Percentiles rank a stretch among this genome's conserved stretches.
These are phyloP conservation scores for Calephelis virginiensis DNA, from an alignment of 1,140 invertebrate species.

Conservation along the genomic window DNA sequence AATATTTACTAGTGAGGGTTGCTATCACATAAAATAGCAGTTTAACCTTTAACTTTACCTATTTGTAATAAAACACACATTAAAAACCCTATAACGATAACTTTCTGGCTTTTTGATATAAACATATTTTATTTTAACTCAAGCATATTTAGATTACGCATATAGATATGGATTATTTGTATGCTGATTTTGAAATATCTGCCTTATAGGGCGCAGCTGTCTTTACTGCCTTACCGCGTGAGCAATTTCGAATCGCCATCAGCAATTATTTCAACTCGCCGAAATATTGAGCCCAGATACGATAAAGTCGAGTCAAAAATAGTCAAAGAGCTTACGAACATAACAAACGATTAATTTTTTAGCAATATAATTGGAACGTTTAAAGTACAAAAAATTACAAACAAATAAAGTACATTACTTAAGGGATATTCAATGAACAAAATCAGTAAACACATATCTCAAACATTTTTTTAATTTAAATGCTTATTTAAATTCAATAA, in stretches of 20 bases:
- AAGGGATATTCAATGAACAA: too few relatives aligned
- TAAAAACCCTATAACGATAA: not conserved
- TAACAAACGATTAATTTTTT: not conserved
- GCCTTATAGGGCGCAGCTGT: slow-evolving; percentile 48
- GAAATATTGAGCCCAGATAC: slow-evolving; percentile 62
- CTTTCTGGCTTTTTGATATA: not conserved
- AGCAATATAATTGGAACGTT: not conserved
- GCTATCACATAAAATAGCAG: too few relatives aligned
- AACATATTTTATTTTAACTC: not conserved
- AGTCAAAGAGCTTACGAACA: not conserved
- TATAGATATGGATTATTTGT: slow-evolving; percentile 20
- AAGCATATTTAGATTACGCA: slow-evolving; percentile 4
- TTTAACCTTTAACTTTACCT: too few relatives aligned
- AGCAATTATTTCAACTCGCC: slow-evolving; percentile 62
- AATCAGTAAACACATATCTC: too few relatives aligned
- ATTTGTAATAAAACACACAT: too few relatives aligned
- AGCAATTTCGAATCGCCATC: slow-evolving; percentile 50
- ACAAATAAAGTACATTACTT: too few relatives aligned
- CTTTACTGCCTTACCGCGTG: slow-evolving; percentile 51
- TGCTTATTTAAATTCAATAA: too few relatives aligned
- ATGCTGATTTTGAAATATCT: slow-evolving; percentile 39
- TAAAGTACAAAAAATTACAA: too few relatives aligned
- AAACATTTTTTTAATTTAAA: too few relatives aligned
- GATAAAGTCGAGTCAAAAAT: slow-evolving; percentile 42
- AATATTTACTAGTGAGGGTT: too few relatives aligned